Conservation (phyloP, 2,797 vertebrate genomes). For the Lates japonicus region DNA sequence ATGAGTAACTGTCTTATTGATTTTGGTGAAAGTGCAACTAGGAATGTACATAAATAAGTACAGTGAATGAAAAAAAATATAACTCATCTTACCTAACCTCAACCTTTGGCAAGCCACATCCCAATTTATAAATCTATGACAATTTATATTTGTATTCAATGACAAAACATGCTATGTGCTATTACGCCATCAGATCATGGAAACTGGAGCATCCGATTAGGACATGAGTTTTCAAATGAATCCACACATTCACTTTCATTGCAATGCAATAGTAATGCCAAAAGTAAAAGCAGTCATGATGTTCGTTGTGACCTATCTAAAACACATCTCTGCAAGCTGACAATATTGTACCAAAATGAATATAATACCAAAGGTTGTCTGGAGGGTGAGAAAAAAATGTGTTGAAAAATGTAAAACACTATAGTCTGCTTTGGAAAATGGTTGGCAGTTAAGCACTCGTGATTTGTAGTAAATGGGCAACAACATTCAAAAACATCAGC, state of each 20-base stretch:
- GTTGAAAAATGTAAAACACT: conserved; percentile 8
- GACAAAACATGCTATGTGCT: neutral
- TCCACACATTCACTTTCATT: neutral
- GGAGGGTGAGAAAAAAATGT: conserved; percentile 9
- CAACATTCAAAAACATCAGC: conserved; percentile 44
- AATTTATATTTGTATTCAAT: neutral
- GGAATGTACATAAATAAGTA: neutral
- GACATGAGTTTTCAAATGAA: neutral
- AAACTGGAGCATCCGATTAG: neutral
- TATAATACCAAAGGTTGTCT: neutral
- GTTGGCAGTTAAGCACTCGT: neutral
- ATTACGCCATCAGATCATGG: neutral
- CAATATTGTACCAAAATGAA: conserved; percentile 1
- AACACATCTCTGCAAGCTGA: conserved; percentile 18
- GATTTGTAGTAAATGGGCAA: conserved; percentile 36
- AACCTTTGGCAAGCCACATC: neutral
- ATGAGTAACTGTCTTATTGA: neutral
- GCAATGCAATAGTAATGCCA: neutral
- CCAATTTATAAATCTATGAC: neutral
- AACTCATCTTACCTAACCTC: neutral
- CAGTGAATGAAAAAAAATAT: neutral
- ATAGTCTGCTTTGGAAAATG: conserved; percentile 10
- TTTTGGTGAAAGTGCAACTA: neutral
- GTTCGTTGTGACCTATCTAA: conserved; percentile 1
- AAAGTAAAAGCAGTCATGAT: neutral